phyloP scores from a whole-genome alignment of 2,797 vertebrate genomes.

The Parotocinclus haroldoi region DNA sequence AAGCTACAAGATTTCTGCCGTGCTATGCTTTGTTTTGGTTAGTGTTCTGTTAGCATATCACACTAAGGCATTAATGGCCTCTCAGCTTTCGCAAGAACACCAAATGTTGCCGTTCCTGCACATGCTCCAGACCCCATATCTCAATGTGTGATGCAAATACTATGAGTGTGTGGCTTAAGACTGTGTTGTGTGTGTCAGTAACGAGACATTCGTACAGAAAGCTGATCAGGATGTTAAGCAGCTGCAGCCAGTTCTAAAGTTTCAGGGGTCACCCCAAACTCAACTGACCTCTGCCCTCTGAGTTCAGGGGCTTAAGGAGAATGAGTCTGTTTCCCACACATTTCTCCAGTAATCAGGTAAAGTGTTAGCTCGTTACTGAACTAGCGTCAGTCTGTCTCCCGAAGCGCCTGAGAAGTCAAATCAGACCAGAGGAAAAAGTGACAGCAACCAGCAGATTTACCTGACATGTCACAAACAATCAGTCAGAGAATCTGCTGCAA shows the following conservation, averaged over 20 bases:
- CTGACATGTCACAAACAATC: no score
- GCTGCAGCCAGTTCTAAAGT: conserved; percentile 37
- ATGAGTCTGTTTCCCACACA: conserved; percentile 27
- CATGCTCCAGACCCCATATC: no score
- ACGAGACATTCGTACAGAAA: conserved; percentile 35
- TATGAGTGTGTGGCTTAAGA: neutral
- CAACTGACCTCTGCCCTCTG: conserved; percentile 32
- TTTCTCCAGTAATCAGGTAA: neutral
- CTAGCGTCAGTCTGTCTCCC: conserved; percentile 25
- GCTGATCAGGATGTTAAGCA: conserved; percentile 40
- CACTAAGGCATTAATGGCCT: no score
- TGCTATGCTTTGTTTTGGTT: no score
- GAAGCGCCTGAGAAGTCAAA: neutral
- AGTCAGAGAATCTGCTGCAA: no score
- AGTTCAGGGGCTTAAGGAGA: conserved; percentile 35
- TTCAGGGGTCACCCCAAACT: conserved; percentile 29
- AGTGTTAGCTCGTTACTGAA: conserved; percentile 17
- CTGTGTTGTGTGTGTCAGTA: conserved; percentile 11
- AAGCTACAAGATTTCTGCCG: no score
- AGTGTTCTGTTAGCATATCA: no score
- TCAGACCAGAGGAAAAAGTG: neutral
- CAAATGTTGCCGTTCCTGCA: no score
- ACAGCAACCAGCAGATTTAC: neutral
- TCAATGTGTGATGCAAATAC: no score
- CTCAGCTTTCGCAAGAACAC: no score